phyloP scores from a whole-genome alignment of 2,113 vertebrate genomes.

The Kryptolebias marmoratus region DNA sequence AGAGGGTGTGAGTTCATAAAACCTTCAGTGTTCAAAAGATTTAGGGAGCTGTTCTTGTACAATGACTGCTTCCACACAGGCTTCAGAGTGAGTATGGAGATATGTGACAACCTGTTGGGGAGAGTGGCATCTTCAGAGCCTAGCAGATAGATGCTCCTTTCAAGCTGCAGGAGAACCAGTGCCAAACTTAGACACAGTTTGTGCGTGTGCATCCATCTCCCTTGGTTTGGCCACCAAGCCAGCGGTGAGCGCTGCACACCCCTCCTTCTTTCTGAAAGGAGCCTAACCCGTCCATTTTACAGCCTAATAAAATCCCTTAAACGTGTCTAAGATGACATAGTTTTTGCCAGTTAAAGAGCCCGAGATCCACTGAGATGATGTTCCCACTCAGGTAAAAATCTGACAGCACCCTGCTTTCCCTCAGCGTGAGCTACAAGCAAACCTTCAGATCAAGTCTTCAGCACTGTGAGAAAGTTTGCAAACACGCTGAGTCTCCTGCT shows the following conservation, averaged over 20 bases:
- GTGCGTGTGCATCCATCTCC: not conserved
- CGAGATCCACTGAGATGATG: not conserved
- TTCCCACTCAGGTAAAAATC: not conserved
- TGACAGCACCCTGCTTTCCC: too few species aligned
- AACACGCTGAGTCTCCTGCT: too few species aligned
- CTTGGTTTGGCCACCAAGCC: not conserved
- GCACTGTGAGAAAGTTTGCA: too few species aligned
- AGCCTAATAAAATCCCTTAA: not conserved
- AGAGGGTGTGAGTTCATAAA: not conserved
- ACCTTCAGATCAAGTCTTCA: too few species aligned
- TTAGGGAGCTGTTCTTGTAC: not conserved
- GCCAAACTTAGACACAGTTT: not conserved
- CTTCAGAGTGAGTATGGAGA: not conserved
- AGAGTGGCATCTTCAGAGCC: not conserved
- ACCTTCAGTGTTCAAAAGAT: not conserved
- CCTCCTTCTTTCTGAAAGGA: not conserved
- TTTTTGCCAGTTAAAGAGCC: not conserved
- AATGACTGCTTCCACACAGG: not conserved
- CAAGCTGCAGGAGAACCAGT: not conserved
- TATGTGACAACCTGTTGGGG: not conserved
- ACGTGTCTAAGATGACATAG: not conserved
- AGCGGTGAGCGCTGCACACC: not conserved
- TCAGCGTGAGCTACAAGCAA: too few species aligned
- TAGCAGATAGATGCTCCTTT: not conserved
- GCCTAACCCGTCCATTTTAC: not conserved